Evolutionary conservation across 2,113 vertebrate species (phyloP), one percentile per base, ranked within the genome.

Genomic region (Etheostoma cragini): DNA sequence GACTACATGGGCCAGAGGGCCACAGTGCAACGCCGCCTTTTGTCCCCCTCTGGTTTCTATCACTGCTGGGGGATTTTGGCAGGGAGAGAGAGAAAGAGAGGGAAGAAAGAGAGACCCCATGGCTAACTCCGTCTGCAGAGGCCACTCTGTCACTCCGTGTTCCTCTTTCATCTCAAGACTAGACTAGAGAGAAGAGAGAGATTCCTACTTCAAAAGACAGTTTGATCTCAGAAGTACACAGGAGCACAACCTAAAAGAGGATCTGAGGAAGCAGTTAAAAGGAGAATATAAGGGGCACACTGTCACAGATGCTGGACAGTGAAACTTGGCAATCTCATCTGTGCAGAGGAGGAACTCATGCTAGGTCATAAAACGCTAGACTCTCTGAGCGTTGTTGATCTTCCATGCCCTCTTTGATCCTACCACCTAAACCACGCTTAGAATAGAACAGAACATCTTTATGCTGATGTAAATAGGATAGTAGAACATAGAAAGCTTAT

Each of bases 151-250:
- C 67, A 82, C 88, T 88, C 89, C n/a, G 35, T 70, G 85, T 79
- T 79, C 81, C 80, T 85, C 92, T 92, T 95, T 95, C 93, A 95
- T 94, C 91, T 94, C 69, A 57, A 84, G 80, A 91, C 86, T 26
- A 91, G 88, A 91, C 87, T 42, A 83, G 87, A 91, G 74, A 85
- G 81, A 86, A 79, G 81, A 82, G 87, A 86, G 82, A 85, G 81
- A 88, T 76, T 76, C 75, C 70, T 61, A 90, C 93, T 94, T 95
- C 93, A 93, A 94, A 94, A 89, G 90, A 70, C 70, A 82, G 93
- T 95, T 94, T 95, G 94, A 95, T 95, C 91, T 93, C 81, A 80
- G 78, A 84, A 90, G 88, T 80, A 89, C 86, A 90, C 91, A 84
- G 82, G 85, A 91, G 88, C 78, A 50, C 83, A 76, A 74, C 78